phyloP scores from a whole-genome alignment of 1,140 invertebrate genomes.

The Popillia japonica region DNA sequence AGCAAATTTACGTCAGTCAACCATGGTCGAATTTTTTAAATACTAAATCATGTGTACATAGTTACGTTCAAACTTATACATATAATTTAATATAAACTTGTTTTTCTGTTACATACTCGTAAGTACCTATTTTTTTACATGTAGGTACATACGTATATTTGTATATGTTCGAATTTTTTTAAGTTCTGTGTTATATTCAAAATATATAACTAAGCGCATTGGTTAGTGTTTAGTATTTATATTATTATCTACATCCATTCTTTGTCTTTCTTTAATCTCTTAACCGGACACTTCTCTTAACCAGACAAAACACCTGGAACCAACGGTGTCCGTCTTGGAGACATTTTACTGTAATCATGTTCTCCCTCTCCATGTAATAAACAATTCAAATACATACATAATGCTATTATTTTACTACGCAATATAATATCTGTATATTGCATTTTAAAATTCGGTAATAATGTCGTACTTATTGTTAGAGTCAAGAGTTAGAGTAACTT shows the following conservation, averaged over 20 bases:
- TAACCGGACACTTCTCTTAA: constrained; percentile 1
- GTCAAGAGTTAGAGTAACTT: no score
- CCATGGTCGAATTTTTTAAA: neutral
- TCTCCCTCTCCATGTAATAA: no score
- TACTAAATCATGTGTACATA: neutral
- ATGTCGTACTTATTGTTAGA: no score
- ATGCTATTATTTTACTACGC: no score
- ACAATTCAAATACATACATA: no score
- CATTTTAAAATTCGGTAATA: no score
- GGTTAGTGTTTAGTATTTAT: constrained; percentile 40
- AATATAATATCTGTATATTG: no score
- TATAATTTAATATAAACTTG: neutral
- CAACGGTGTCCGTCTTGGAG: neutral
- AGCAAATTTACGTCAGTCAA: neutral
- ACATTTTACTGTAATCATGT: constrained; percentile 14
- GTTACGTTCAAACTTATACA: neutral
- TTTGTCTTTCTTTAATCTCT: neutral
- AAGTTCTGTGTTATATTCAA: neutral
- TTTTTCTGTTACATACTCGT: neutral
- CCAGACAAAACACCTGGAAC: neutral
- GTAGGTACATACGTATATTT: no score
- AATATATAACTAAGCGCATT: constrained; percentile 11
- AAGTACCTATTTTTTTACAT: no score
- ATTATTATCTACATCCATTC: neutral
- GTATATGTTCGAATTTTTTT: no score